Evolutionary conservation across 37 sponge, comb jelly and placozoan species (phyloP).

Genomic region (Amphimedon queenslandica): DNA sequence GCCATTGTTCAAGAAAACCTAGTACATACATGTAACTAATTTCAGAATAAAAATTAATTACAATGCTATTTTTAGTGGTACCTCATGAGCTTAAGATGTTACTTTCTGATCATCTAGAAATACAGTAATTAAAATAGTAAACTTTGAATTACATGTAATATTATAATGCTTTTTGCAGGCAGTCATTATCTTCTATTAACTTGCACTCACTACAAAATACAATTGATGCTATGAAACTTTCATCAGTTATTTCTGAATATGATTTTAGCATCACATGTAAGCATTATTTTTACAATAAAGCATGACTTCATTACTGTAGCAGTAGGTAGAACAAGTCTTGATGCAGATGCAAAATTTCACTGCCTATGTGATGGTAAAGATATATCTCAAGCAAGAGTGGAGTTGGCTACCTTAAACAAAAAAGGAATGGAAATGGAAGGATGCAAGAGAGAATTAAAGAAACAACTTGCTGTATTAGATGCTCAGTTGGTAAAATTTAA

Average conservation of each 20-base stretch:
- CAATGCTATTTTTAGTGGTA: too few relatives aligned
- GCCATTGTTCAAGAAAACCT: not conserved
- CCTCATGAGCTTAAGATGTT: too few relatives aligned
- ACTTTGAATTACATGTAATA: not conserved
- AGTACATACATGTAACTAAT: too few relatives aligned
- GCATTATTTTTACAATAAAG: too few relatives aligned
- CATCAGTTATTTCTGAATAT: constrained; percentile 29
- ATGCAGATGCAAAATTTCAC: too few relatives aligned
- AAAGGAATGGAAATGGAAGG: constrained; percentile 39
- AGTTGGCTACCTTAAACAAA: constrained; percentile 21
- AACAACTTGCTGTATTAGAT: constrained; percentile 18
- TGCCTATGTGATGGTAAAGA: not conserved
- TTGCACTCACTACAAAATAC: constrained; percentile 19
- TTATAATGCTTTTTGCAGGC: not conserved
- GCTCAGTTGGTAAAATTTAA: constrained; percentile 20
- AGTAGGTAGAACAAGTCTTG: too few relatives aligned
- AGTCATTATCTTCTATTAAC: not conserved
- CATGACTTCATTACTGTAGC: too few relatives aligned
- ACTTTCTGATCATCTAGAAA: not conserved
- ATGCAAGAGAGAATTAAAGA: constrained; percentile 31
- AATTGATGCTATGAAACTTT: constrained; percentile 38
- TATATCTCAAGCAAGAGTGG: constrained; percentile 15
- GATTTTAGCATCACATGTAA: not conserved
- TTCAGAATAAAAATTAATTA: too few relatives aligned
- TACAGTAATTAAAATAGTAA: not conserved